phyloP scores from a whole-genome alignment of 2,888 invertebrate species.

The Carcina quercana region DNA sequence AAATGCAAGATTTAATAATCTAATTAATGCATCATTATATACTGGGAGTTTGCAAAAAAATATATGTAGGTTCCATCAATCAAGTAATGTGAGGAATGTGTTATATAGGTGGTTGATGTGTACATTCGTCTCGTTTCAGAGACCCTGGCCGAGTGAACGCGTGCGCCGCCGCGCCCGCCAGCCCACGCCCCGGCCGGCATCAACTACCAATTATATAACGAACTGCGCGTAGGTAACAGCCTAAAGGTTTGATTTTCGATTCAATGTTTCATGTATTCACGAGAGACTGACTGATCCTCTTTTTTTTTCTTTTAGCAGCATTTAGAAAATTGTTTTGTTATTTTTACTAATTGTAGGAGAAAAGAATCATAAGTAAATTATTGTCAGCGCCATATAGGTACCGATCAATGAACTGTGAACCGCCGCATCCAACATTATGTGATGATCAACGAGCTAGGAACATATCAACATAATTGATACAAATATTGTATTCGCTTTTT shows the following conservation, averaged over 20 bases:
- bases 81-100: too few relatives aligned
- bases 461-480: slow-evolving; percentile 56
- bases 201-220: too few relatives aligned
- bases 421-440: slow-evolving; percentile 31
- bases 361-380: slow-evolving; percentile 28
- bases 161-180: too few relatives aligned
- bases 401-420: slow-evolving; percentile 25
- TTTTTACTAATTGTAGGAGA: slow-evolving; percentile 41
- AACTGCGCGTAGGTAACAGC: slow-evolving; percentile 41
- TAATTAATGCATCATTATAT: too few relatives aligned
- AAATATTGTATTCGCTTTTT: slow-evolving; percentile 36
- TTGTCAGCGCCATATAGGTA: slow-evolving; percentile 33
- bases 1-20: too few relatives aligned
- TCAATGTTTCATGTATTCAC: slow-evolving; percentile 55
- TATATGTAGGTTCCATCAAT: too few relatives aligned
- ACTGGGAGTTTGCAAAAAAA: too few relatives aligned
- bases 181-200: too few relatives aligned
- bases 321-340: slow-evolving; percentile 62
- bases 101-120: too few relatives aligned
- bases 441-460: slow-evolving; percentile 47
- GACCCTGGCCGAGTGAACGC: slow-evolving; percentile 44
- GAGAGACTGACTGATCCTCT: slow-evolving; percentile 67
- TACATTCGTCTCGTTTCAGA: too few relatives aligned
- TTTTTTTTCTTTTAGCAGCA: slow-evolving; percentile 64
- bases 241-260: slow-evolving; percentile 50